Conservation (phyloP, 2,797 vertebrate species). For the Erethizon dorsatum region DNA sequence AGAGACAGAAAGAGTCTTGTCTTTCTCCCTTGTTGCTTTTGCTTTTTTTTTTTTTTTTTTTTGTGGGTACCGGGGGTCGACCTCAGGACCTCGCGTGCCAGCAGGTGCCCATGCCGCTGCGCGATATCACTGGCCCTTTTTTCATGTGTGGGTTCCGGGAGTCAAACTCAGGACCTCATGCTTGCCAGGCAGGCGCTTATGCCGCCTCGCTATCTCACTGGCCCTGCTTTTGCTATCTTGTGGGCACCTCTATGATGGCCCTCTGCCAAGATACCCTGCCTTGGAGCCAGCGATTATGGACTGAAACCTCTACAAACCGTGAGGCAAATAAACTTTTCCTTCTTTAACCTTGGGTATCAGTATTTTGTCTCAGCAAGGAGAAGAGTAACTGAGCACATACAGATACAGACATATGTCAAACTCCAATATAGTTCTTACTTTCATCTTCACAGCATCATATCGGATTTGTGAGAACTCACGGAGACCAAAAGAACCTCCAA, state of each 20-base stretch:
- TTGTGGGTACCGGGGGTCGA: no score
- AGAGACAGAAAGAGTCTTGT: not conserved
- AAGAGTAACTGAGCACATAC: not conserved
- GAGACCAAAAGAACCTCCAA: conserved; percentile 97
- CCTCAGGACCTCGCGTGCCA: no score
- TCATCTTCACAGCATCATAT: conserved; percentile 94
- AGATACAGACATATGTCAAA: not conserved
- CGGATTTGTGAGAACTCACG: conserved; percentile 97
- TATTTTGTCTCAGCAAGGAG: not conserved
- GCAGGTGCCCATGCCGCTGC: no score
- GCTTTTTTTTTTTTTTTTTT: no score
- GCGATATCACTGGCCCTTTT: no score
- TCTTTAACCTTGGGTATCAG: no score
- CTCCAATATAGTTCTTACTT: conserved; percentile 89
- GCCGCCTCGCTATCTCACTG: no score
- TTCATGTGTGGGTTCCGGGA: no score
- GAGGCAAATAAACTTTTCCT: not conserved
- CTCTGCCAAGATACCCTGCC: not conserved
- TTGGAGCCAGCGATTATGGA: not conserved
- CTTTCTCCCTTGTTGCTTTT: not conserved
- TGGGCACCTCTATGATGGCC: not conserved
- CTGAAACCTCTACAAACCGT: not conserved
- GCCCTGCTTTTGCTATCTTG: no score
- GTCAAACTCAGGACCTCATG: no score
- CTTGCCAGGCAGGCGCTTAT: no score